These are phyloP conservation scores for Rhyacichthys aspro DNA, from an alignment of 2,797 vertebrate species.

Conservation along the genomic window DNA sequence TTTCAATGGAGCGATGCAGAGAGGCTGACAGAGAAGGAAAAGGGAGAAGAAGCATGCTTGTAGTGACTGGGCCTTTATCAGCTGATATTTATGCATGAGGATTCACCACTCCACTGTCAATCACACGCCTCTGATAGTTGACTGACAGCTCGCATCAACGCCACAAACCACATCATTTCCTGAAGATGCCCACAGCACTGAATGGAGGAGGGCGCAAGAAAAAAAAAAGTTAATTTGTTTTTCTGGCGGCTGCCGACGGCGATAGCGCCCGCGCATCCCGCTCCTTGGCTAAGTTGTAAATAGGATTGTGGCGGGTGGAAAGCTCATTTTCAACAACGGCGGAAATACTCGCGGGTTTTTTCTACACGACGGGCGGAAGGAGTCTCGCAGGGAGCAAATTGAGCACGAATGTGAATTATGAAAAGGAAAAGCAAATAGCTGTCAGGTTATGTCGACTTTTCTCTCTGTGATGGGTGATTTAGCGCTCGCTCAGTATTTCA, in stretches of 20 bases:
- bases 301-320: constrained; percentile 55
- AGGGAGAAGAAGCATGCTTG: constrained; percentile 11
- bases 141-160: constrained; percentile 75
- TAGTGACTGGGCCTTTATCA: constrained; percentile 65
- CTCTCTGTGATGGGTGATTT: constrained; percentile 17
- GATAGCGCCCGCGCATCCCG: constrained; percentile 65
- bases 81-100: constrained; percentile 76
- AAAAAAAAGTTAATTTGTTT: constrained; percentile 73
- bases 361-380: no score
- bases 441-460: constrained; percentile 25
- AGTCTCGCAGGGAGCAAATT: constrained; percentile 59
- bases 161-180: constrained; percentile 73
- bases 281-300: constrained; percentile 65
- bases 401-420: constrained; percentile 50
- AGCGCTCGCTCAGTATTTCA: constrained; percentile 19
- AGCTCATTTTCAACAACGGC: constrained; percentile 50
- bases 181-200: constrained; percentile 53
- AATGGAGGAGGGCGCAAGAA: constrained; percentile 30
- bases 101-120: constrained; percentile 66
- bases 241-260: constrained; percentile 58
- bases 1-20: constrained; percentile 40
- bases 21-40: neutral
- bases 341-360: constrained; percentile 50
- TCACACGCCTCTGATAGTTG: constrained; percentile 67
- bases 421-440: constrained; percentile 27